Percentiles rank a stretch among this genome's conserved stretches.
phyloP scores from a whole-genome alignment of 2,797 vertebrate genomes.

The Alca torda region DNA sequence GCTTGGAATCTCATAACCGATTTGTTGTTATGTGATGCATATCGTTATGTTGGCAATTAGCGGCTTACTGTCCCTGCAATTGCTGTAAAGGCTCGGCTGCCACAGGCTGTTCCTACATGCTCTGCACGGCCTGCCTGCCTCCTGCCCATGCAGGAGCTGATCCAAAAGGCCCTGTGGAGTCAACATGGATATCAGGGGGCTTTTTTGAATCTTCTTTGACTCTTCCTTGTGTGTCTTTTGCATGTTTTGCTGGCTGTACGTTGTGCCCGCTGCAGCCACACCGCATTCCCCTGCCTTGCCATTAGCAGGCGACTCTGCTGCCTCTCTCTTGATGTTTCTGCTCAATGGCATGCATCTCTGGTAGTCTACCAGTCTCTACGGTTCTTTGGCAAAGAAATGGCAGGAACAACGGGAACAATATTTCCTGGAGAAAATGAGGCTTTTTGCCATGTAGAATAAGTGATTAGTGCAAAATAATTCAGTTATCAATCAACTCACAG shows the following conservation, averaged over 20 bases:
- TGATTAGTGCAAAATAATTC: neutral
- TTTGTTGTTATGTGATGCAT: neutral
- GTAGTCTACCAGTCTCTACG: neutral
- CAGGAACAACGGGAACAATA: neutral
- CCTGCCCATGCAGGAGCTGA: neutral
- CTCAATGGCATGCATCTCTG: neutral
- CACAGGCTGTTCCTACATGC: accelerated
- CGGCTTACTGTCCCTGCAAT: neutral
- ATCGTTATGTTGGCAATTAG: neutral
- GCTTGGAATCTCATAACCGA: neutral
- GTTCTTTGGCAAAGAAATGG: neutral
- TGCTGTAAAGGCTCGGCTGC: neutral
- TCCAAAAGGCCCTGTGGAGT: neutral
- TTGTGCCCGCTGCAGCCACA: neutral
- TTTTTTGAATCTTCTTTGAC: neutral
- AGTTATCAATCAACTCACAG: neutral
- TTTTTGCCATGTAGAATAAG: neutral
- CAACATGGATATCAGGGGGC: neutral
- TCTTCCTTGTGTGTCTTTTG: neutral
- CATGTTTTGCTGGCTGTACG: neutral
- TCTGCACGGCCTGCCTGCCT: neutral
- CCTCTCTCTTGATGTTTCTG: neutral
- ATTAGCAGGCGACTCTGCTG: neutral
- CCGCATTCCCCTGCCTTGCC: neutral
- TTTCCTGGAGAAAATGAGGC: neutral